A percentile compares a stretch with the other conserved stretches of the same genome.
phyloP scores from a whole-genome alignment of 2,888 invertebrate species.

The Scaptomyza cyrtandrae region DNA sequence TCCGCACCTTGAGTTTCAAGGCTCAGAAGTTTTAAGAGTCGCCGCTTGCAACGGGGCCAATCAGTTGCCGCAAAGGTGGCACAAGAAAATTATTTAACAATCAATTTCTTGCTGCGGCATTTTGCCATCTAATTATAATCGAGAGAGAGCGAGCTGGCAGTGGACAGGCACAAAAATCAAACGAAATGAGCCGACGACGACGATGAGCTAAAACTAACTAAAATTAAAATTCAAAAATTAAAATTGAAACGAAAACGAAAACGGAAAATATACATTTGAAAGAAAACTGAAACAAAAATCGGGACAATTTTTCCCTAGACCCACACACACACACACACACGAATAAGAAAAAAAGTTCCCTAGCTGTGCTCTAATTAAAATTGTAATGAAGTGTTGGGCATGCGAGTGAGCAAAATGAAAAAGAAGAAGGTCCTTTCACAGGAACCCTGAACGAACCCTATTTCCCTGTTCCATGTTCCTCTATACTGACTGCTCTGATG shows the following conservation, averaged over 20 bases:
- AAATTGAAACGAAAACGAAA: slow-evolving; percentile 23
- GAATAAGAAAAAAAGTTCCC: slow-evolving; percentile 44
- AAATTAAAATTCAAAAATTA: slow-evolving; percentile 22
- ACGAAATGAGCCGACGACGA: slow-evolving; percentile 54
- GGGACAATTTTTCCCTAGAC: slow-evolving; percentile 23
- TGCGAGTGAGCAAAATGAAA: slow-evolving; percentile 49
- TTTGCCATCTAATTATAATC: slow-evolving; percentile 80
- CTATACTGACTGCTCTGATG: background rate
- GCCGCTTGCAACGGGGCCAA: slow-evolving; percentile 45
- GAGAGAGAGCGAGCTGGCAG: slow-evolving; percentile 12
- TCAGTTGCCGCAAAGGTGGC: slow-evolving; percentile 73
- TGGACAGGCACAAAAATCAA: slow-evolving; percentile 42
- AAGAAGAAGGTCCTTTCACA: slow-evolving; percentile 50
- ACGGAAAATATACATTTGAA: slow-evolving; percentile 37
- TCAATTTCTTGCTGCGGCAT: slow-evolving; percentile 75
- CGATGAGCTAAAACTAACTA: slow-evolving; percentile 31
- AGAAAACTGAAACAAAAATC: slow-evolving; percentile 22
- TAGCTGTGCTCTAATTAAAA: slow-evolving; percentile 72
- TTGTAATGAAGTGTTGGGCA: slow-evolving; percentile 68
- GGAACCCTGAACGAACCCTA: too few relatives aligned
- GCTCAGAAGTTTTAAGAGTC: slow-evolving; percentile 7
- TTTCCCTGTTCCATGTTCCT: too few relatives aligned
- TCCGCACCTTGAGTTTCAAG: slow-evolving; percentile 1
- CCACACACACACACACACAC: slow-evolving; percentile 6
- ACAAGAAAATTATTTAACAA: slow-evolving; percentile 74